Conservation (phyloP, 2,888 invertebrate genomes). For the Limnephilus lunatus region DNA sequence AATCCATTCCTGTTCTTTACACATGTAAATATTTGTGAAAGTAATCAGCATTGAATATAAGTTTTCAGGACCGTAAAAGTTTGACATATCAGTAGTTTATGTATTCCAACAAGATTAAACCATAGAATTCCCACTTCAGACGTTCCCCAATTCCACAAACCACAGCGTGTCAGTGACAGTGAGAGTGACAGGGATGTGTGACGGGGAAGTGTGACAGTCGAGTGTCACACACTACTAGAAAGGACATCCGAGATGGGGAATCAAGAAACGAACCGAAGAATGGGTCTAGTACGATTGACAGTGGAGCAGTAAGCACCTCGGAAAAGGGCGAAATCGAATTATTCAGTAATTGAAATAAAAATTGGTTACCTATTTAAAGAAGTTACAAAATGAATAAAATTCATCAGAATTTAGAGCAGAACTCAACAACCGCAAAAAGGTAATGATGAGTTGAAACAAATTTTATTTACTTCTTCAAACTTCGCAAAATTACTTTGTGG, state of each 20-base stretch:
- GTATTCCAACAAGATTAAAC: background rate
- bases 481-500: too few relatives aligned
- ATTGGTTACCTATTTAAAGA: too few relatives aligned
- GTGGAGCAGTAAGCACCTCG: background rate
- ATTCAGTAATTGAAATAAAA: background rate
- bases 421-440: too few relatives aligned
- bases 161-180: constrained; percentile 2
- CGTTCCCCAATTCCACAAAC: background rate
- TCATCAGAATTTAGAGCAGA: too few relatives aligned
- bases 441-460: too few relatives aligned
- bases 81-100: background rate
- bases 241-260: background rate
- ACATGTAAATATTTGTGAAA: background rate
- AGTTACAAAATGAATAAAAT: too few relatives aligned
- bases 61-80: background rate
- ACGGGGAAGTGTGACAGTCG: background rate
- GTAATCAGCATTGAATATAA: background rate
- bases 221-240: background rate
- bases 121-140: background rate
- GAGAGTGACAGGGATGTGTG: background rate
- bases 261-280: background rate
- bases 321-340: background rate
- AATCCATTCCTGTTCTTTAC: background rate
- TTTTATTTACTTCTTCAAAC: too few relatives aligned
- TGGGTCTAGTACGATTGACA: background rate